These are phyloP conservation scores for Chionodraco myersi DNA, from an alignment of 2,113 vertebrate genomes.

Conservation along the genomic window DNA sequence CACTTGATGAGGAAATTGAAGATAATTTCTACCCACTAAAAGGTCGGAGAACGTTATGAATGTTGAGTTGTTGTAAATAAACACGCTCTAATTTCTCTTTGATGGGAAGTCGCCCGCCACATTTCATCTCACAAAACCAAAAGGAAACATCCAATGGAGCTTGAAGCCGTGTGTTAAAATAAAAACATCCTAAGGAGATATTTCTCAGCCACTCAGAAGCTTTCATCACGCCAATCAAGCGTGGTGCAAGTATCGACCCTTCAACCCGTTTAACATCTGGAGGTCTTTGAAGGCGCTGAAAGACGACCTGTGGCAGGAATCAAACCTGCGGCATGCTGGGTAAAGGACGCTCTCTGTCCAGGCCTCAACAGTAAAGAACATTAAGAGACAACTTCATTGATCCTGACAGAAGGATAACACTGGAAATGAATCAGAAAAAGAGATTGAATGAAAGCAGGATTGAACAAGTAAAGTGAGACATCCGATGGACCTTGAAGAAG, in stretches of 20 bases:
- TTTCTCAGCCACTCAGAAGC: slow-evolving; percentile 49
- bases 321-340: slow-evolving; percentile 60
- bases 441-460: too few species aligned
- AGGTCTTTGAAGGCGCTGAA: slow-evolving; percentile 22
- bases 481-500: too few species aligned
- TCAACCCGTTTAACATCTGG: slow-evolving; percentile 39
- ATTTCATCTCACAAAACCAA: background rate
- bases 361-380: slow-evolving; percentile 22
- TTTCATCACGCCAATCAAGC: slow-evolving; percentile 33
- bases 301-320: slow-evolving; percentile 50
- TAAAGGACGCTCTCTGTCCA: slow-evolving; percentile 14
- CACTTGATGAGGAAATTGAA: slow-evolving; percentile 50
- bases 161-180: background rate
- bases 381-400: too few species aligned
- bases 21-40: slow-evolving; percentile 15
- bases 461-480: too few species aligned
- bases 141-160: slow-evolving; percentile 25
- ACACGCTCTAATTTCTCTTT: slow-evolving; percentile 10
- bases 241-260: slow-evolving; percentile 47
- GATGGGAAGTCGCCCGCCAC: background rate
- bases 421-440: too few species aligned
- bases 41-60: background rate
- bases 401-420: too few species aligned
- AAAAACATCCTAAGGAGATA: background rate
- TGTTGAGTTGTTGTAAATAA: slow-evolving; percentile 28